phyloP scores from a whole-genome alignment of 23 tunicate species.

The Diplosoma virens region DNA sequence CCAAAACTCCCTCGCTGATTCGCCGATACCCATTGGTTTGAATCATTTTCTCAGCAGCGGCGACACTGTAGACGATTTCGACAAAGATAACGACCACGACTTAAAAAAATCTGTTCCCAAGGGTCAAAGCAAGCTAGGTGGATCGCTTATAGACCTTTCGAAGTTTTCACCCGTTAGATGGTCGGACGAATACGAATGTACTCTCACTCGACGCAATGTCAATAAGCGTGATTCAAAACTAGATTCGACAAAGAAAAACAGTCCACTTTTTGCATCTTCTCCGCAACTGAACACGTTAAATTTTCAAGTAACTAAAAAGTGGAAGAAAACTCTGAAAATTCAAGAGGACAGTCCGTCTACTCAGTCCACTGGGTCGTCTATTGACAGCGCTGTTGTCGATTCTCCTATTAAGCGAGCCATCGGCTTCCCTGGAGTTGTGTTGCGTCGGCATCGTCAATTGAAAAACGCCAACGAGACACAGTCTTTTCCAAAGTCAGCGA shows the following conservation, averaged over 20 bases:
- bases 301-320: no score
- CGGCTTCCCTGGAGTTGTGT: slow-evolving; percentile 81
- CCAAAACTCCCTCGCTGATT: neutral
- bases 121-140: neutral
- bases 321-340: neutral
- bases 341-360: no score
- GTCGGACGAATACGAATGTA: neutral
- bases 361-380: neutral
- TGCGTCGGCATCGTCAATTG: slow-evolving; percentile 47
- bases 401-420: slow-evolving; percentile 87
- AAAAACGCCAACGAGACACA: slow-evolving; percentile 20
- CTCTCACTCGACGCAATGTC: slow-evolving; percentile 4
- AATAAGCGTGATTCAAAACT: neutral
- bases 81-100: no score
- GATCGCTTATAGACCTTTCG: neutral
- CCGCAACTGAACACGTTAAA: no score
- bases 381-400: slow-evolving; percentile 22
- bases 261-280: slow-evolving; percentile 15
- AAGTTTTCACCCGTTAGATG: neutral
- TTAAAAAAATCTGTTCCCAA: neutral
- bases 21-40: neutral
- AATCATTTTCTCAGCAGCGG: neutral
- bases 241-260: no score
- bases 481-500: slow-evolving; percentile 25
- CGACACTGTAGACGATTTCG: no score